Evolutionary conservation across 2,113 vertebrate species (phyloP).

Genomic region (Pipa parva): DNA sequence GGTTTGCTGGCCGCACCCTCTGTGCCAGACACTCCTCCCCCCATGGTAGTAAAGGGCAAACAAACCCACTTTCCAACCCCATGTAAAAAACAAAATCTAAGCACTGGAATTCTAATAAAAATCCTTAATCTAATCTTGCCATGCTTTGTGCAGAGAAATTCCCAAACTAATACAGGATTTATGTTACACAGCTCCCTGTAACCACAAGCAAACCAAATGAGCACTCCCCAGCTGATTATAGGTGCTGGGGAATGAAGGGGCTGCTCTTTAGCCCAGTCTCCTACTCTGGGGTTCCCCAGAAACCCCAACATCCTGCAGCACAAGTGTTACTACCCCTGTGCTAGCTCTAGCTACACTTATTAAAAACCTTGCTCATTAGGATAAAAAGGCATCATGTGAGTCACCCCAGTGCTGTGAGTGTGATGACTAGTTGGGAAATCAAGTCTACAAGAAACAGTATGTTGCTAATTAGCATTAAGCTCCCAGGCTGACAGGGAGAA

Average conservation of each 20-base stretch:
- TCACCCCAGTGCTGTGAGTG: not conserved
- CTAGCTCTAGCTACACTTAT: not conserved
- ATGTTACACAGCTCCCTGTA: rapidly evolving
- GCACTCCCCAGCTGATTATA: too few species aligned
- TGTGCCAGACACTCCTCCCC: slow-evolving; percentile 58
- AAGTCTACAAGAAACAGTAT: slow-evolving; percentile 31
- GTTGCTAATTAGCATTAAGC: slow-evolving; percentile 14
- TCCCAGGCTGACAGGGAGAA: not conserved
- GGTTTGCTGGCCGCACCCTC: slow-evolving; percentile 69
- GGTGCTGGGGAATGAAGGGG: too few species aligned
- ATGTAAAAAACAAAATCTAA: not conserved
- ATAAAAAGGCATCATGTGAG: slow-evolving; percentile 43
- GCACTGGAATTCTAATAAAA: not conserved
- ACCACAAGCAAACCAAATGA: too few species aligned
- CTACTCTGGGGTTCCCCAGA: not conserved
- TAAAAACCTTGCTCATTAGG: slow-evolving; percentile 45
- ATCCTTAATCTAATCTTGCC: not conserved
- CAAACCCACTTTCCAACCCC: slow-evolving; percentile 13
- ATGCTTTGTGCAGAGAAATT: rapidly evolving
- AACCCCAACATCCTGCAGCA: not conserved
- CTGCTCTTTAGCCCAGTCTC: too few species aligned
- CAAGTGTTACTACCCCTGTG: slow-evolving; percentile 7
- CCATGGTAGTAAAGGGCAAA: slow-evolving; percentile 44
- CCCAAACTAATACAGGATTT: not conserved
- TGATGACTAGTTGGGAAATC: slow-evolving; percentile 30